Evolutionary conservation across 2,113 vertebrate species (phyloP).

Genomic region (Pelusios castaneus): DNA sequence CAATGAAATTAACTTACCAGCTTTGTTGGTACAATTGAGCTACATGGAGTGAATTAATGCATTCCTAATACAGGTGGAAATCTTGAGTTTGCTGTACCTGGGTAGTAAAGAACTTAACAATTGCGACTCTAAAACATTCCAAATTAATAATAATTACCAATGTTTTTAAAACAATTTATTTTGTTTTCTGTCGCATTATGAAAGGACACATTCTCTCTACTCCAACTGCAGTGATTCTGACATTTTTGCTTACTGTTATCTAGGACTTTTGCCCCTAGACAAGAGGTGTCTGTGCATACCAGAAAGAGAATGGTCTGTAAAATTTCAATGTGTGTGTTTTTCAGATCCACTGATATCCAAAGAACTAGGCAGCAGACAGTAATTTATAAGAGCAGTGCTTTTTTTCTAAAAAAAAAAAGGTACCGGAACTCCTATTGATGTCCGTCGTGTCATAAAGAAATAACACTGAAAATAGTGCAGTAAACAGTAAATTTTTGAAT

Average conservation of each 20-base stretch:
- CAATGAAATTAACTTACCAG: neutral
- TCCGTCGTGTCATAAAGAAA: no score
- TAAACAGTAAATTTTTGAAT: no score
- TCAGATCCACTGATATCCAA: neutral
- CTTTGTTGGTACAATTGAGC: neutral
- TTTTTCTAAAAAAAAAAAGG: no score
- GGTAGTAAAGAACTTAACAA: neutral
- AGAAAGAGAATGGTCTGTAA: neutral
- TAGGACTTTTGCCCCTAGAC: neutral
- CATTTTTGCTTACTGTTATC: neutral
- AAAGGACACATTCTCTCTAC: no score
- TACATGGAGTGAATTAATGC: neutral
- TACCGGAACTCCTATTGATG: no score
- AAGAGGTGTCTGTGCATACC: neutral
- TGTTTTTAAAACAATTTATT: neutral
- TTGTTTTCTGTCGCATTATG: neutral
- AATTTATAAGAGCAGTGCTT: no score
- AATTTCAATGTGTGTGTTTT: neutral
- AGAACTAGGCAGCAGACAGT: neutral
- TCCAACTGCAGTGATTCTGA: neutral
- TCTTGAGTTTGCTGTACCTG: neutral
- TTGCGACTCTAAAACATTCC: neutral
- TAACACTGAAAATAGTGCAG: no score
- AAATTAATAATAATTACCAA: neutral
- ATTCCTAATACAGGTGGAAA: neutral